Base-by-base conservation (phyloP, 2,888 invertebrate species). In the Caenorhabditis macrosperma region DNA sequence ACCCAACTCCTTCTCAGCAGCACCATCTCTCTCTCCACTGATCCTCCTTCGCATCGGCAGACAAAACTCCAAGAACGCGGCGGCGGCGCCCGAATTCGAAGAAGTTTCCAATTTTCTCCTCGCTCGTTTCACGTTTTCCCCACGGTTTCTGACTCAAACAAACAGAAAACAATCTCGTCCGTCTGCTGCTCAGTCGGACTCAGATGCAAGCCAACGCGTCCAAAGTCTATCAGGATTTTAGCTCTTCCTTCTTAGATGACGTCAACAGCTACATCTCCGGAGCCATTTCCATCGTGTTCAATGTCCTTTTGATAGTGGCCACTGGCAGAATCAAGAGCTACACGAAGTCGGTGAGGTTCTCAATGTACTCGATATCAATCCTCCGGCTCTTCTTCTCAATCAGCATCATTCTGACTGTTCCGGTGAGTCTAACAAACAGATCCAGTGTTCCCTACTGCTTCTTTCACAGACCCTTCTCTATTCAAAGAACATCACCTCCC, bases 391-490 rank as follows among this genome's bases (percentile, higher is more conserved):
- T 57, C 1, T 69, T 77, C 52, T 69, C 69, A 7, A 28, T 64
- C 26, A 77, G 33, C 17, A 61, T 64, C 24, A 30, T 68, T 6
- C 41, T 77, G 2, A 52, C 64, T 7, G 63, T 55, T 52, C 77
- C 77, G 50, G 77, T 77, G 50, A 63, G 66, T 30, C 1, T 12
- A 17, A 55, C 20, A 44, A 15, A 0, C 26, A 30, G n/a, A 15
- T 15, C 22, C 17, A 30, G 2, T n/a, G 3, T 28, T 2, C 17
- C 10, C 33, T 33, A 7, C 9, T 33, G 33, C 5, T 33, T 33
- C 33, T 10, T 28, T 71, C 55, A 28, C 64, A 77, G 77, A 44
- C 55, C 6, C 38, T 77, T n/a, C 50, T 63, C 41, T 77, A 77
- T 57, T 52, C 64, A 7, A 57, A 48, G 50, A 59, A 20, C 26